phyloP scores from a whole-genome alignment of 2,113 vertebrate genomes.

The Salvelinus alpinus region DNA sequence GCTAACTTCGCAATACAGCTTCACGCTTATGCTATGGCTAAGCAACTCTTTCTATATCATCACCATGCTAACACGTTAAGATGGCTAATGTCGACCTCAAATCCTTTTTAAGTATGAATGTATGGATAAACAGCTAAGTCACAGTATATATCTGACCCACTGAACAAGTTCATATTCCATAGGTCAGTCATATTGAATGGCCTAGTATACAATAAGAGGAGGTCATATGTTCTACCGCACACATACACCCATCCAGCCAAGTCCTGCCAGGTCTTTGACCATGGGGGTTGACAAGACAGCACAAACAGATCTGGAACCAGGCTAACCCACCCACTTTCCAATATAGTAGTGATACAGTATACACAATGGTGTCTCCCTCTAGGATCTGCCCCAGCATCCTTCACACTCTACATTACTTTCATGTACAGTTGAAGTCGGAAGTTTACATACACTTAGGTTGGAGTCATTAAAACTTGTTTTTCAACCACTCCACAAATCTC shows the following conservation, averaged over 20 bases:
- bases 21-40: slow-evolving; percentile 7
- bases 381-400: not conserved
- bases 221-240: no score
- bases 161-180: not conserved
- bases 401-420: not conserved
- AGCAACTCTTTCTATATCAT: slow-evolving; percentile 35
- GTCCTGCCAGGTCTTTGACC: no score
- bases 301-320: no score
- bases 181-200: not conserved
- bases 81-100: slow-evolving; percentile 27
- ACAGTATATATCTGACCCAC: not conserved
- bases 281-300: not conserved
- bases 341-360: not conserved
- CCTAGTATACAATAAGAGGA: no score
- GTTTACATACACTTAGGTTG: no score
- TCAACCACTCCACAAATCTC: no score
- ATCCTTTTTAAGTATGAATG: slow-evolving; percentile 9
- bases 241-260: no score
- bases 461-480: no score
- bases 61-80: slow-evolving; percentile 21
- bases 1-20: no score
- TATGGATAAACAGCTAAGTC: not conserved
- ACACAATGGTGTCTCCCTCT: not conserved
- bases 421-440: not conserved
- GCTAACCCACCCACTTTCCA: not conserved